phyloP scores from a whole-genome alignment of 35 echinoderm and acorn worm genomes.

The Hemicentrotus pulcherrimus region DNA sequence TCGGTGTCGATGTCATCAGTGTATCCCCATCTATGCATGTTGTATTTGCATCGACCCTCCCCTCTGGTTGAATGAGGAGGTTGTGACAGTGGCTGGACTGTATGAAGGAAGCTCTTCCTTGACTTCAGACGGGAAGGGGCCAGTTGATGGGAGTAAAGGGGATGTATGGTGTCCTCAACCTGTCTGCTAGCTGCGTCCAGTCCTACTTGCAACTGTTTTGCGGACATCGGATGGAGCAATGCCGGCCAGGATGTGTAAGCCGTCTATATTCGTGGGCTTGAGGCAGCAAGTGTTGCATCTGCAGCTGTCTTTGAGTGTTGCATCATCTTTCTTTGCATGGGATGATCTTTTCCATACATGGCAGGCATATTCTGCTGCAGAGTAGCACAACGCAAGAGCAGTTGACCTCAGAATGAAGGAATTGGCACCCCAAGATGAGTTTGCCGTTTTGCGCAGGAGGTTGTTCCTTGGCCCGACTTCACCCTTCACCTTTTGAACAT shows the following conservation, averaged over 20 bases:
- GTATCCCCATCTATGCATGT: no score
- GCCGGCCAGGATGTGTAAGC: no score
- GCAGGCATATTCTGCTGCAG: no score
- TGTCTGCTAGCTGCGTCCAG: neutral
- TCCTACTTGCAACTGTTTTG: neutral
- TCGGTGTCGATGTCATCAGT: no score
- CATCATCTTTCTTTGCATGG: constrained; percentile 39
- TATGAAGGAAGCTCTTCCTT: no score
- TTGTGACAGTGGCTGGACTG: no score
- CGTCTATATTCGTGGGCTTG: constrained; percentile 20
- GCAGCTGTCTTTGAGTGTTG: neutral
- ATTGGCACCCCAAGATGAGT: constrained; percentile 43
- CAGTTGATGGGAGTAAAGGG: neutral
- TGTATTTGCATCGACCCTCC: no score
- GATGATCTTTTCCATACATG: constrained; percentile 39
- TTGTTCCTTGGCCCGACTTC: constrained; percentile 44
- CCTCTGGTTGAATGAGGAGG: no score
- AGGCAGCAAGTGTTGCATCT: constrained; percentile 42
- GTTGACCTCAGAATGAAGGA: neutral
- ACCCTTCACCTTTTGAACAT: constrained; percentile 30
- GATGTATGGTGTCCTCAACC: neutral
- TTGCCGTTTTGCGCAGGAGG: constrained; percentile 27
- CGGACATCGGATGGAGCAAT: no score
- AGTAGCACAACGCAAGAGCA: constrained; percentile 31
- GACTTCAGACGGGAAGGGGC: constrained; percentile 27